Conservation (phyloP, 2,888 invertebrate genomes). For the Uropetala carovei region DNA sequence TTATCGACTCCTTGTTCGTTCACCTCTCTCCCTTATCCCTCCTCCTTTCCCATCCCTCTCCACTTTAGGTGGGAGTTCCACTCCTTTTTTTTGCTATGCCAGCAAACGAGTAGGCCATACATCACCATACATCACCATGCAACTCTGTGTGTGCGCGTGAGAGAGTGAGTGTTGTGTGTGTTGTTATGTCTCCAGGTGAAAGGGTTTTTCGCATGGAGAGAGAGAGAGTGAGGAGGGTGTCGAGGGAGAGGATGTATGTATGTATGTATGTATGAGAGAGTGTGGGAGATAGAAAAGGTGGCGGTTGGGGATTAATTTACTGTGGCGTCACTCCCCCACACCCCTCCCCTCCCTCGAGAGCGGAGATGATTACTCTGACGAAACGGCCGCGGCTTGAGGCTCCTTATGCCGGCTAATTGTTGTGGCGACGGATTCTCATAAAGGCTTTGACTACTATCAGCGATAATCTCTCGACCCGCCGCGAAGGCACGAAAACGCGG, state of each 20-base stretch:
- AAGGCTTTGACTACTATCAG: background rate
- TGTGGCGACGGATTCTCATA: background rate
- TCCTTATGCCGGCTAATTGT: conserved; percentile 37
- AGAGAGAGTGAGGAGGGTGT: background rate
- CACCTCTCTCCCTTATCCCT: background rate
- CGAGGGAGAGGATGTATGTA: background rate
- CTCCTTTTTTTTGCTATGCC: background rate
- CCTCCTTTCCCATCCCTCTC: background rate
- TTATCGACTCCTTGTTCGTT: background rate
- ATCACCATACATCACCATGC: conserved; percentile 17
- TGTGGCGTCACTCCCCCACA: background rate
- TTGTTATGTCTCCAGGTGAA: conserved; percentile 1
- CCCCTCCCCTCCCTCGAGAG: background rate
- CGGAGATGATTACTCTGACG: conserved; percentile 23
- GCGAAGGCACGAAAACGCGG: background rate
- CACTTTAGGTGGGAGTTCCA: background rate
- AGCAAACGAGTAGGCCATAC: background rate
- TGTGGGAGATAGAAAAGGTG: background rate
- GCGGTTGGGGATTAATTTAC: conserved; percentile 38
- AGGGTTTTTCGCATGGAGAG: conserved; percentile 22
- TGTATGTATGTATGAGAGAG: background rate
- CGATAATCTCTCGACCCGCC: background rate
- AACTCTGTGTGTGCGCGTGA: background rate
- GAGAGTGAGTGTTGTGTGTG: background rate
- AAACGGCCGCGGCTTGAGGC: background rate